Conservation (phyloP, 2,113 vertebrate species). For the Ivindomyrus marchei region DNA sequence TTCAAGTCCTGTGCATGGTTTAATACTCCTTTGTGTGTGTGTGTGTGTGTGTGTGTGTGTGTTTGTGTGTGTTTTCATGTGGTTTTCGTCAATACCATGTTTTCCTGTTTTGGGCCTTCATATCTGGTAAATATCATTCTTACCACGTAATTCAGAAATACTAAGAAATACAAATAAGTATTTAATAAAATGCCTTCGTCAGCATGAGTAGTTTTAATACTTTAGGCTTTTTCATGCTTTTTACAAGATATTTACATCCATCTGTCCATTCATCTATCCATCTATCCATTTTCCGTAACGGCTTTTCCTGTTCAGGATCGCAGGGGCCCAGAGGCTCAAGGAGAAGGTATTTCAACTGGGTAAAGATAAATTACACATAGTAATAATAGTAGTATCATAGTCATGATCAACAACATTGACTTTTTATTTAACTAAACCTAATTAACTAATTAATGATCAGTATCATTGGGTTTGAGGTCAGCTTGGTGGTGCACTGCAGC, state of each 20-base stretch:
- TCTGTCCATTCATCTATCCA: too few species aligned
- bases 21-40: not conserved
- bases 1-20: not conserved
- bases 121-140: not conserved
- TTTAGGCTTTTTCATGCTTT: not conserved
- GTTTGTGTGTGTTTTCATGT: not conserved
- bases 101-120: not conserved
- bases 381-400: not conserved
- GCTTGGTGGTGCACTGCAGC: not conserved
- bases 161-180: not conserved
- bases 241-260: not conserved
- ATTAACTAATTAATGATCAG: not conserved
- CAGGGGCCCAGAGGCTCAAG: too few species aligned
- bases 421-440: not conserved
- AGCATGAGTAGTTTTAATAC: not conserved
- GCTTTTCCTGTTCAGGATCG: too few species aligned
- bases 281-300: too few species aligned
- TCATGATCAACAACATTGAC: not conserved
- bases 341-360: not conserved
- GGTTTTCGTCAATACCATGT: not conserved
- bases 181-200: not conserved
- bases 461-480: not conserved
- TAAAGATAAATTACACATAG: not conserved
- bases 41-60: not conserved
- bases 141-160: not conserved